Evolutionary conservation across 2,113 vertebrate species (phyloP), one percentile per base, ranked within the genome.

Genomic region (Hiodon tergisus): DNA sequence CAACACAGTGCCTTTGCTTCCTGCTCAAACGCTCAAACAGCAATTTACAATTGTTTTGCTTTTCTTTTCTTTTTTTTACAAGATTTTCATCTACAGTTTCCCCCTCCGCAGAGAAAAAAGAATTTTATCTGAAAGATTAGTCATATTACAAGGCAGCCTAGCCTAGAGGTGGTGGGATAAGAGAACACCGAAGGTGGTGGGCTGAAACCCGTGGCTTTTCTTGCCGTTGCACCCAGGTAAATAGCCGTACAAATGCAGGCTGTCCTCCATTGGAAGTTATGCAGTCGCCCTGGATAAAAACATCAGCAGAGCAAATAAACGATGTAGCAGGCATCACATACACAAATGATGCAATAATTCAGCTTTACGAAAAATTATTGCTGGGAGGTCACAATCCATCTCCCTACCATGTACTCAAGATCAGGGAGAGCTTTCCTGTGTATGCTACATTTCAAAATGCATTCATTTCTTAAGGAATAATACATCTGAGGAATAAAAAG

Each of bases 221-320:
- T 2, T 31, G 31, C 31, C 9, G 14, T 11, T 11, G 14, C 4
- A 9, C 58, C 8, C 3, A 9, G 14, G 58, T 59, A 59, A 11
- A 55, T 5, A 71, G 17, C 31, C 3, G 13, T 10, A 5, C 10
- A 50, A 48, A 59, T 71, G 5, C 11, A 50, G 59, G 55, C 58
- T 59, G 58, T 59, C 58, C 31, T 2, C 31, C 31, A 31, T 31
- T 31, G 31, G 31, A 31, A 59, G n/a, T 17, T 1, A 57, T 17
- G 13, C 3, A 57, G 46, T 55, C 11, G 57, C 52, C 54, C 9
- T 58, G 46, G 59, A 60, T 7, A 5, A 3, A 1, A 13, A 10
- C 58, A 11, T 59, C 70, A 13, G 46, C 55, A 31, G 9, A 59
- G 58, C 14, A 71, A 71, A 71, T 58, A 67, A 67, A 67, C 9